phyloP scores from a whole-genome alignment of 2,797 vertebrate species.

The Podargus strigoides region DNA sequence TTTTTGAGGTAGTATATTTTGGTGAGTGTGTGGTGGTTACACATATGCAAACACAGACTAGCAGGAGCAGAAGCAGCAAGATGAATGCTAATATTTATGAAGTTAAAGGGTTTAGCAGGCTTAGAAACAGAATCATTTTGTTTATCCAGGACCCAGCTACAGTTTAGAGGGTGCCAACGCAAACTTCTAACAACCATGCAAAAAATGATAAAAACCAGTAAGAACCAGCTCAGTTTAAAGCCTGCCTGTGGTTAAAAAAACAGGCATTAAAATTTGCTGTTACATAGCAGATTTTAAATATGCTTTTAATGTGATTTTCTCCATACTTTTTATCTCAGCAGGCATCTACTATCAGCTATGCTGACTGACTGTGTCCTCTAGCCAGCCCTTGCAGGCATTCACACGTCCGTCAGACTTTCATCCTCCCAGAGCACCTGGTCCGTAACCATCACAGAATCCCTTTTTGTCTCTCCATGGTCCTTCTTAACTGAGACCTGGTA shows the following conservation, averaged over 20 bases:
- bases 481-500: not conserved
- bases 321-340: conserved; percentile 42
- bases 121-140: conserved; percentile 53
- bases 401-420: conserved; percentile 29
- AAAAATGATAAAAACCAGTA: conserved; percentile 35
- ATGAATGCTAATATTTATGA: conserved; percentile 61
- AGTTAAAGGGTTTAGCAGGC: conserved; percentile 56
- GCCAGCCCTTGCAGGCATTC: not conserved
- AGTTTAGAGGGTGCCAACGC: conserved; percentile 55
- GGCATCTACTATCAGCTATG: conserved; percentile 38
- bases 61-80: not conserved
- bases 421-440: conserved; percentile 1
- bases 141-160: conserved; percentile 64
- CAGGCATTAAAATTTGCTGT: not conserved
- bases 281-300: conserved; percentile 54
- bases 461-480: conserved; percentile 5
- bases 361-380: conserved; percentile 46
- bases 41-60: conserved; percentile 31
- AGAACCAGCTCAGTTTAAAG: conserved; percentile 29
- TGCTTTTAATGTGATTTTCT: conserved; percentile 55
- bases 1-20: conserved; percentile 50
- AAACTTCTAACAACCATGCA: conserved; percentile 52
- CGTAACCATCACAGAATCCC: not conserved
- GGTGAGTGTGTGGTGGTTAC: conserved; percentile 54
- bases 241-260: not conserved